Percentiles rank a stretch among this genome's conserved stretches.
Conservation (phyloP, 2,797 vertebrate species). For the Macropus fuliginosus region DNA sequence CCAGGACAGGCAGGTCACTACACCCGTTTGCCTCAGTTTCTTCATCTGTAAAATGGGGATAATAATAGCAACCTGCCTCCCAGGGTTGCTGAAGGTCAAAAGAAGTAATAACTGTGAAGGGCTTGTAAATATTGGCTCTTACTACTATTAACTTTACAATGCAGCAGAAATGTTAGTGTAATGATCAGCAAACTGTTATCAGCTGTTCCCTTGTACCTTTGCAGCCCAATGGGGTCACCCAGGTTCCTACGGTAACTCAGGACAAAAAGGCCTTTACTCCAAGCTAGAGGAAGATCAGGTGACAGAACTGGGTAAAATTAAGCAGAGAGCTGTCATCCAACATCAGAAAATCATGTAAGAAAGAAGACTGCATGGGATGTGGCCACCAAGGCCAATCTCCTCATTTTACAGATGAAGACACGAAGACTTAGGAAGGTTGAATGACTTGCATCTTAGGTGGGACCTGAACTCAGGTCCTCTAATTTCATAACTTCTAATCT, state of each 20-base stretch:
- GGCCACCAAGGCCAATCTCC: background rate
- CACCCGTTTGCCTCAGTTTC: background rate
- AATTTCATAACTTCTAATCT: background rate
- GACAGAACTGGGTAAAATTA: background rate
- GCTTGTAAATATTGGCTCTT: background rate
- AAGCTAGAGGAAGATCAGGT: background rate
- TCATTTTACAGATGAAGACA: background rate
- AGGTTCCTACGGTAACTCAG: background rate
- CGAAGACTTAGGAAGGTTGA: background rate
- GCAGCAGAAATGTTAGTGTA: background rate
- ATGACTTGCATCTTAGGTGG: background rate
- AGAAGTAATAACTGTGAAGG: background rate
- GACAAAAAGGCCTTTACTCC: background rate
- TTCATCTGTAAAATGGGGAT: background rate
- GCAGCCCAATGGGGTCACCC: background rate
- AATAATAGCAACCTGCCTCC: background rate
- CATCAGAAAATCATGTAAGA: background rate
- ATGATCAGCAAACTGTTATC: too few species aligned
- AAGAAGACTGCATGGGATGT: background rate
- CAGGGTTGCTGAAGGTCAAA: background rate
- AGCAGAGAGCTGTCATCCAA: background rate
- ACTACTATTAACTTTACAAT: background rate
- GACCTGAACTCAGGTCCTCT: background rate
- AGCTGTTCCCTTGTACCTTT: too few species aligned
- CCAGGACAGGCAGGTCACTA: background rate